Evolutionary conservation across 2,113 vertebrate genomes (phyloP), one percentile per base, ranked within the genome.

Genomic region (Meleagris gallopavo): DNA sequence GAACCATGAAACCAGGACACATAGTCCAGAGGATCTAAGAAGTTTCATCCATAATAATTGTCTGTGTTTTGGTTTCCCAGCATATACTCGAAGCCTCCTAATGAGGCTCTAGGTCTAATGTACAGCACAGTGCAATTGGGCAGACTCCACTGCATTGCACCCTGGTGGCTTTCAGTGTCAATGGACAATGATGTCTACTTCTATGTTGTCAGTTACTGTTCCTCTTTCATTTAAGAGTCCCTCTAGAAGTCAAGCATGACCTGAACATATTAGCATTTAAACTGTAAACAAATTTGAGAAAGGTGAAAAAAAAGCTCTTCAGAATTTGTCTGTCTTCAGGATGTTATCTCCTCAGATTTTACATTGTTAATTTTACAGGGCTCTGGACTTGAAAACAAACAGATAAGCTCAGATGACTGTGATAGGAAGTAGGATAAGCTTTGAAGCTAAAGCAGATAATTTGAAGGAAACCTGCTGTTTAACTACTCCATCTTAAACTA

Each of bases 401-500:
- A 24, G 32, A n/a, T 38, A 77, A 77, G 9, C 24, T 88, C 25
- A 29, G 6, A 10, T 71, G 43, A 60, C 45, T 87, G 55, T 73
- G 82, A 7, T 34, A 36, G 38, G 67, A 34, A 16, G 32, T 58
- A 70, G 48, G 40, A 61, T 78, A 54, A 92, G 19, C 15, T 69
- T 72, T 15, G 27, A 74, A n/a, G 36, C 16, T 79, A 41, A 72
- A 85, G 32, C 40, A 89, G 62, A 58, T 70, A 65, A 77, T 58
- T 8, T n/a, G 40, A 82, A 89, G 48, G 24, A 82, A 32, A 48
- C 7, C 15, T 55, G 41, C 48, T 87, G 50, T 76, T 92, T 87
- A 85, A 79, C 66, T 87, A 58, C 10, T 83, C 6, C 10, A 27
- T 92, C 36, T 91, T 92, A 46, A 89, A 76, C 11, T 82, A 62